phyloP scores from a whole-genome alignment of 1,140 invertebrate genomes.

The Eriocheir sinensis region DNA sequence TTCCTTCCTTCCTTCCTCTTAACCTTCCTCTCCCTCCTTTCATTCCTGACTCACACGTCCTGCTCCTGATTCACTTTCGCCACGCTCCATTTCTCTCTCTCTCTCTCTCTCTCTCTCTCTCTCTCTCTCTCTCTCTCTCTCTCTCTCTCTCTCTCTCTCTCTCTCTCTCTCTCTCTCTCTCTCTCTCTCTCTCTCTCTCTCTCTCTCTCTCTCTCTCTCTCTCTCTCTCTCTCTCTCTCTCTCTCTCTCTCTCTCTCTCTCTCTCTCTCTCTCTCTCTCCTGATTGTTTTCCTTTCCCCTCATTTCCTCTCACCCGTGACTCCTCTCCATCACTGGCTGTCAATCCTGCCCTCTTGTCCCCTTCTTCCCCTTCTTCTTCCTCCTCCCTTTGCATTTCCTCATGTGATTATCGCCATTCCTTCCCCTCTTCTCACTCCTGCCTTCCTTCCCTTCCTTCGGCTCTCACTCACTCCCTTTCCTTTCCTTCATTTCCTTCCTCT shows the following conservation, averaged over 20 bases:
- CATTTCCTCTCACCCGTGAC: background rate
- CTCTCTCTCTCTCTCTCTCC: background rate
- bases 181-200: background rate
- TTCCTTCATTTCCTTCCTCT: too few relatives aligned
- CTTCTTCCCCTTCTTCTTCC: too few relatives aligned
- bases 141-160: too few relatives aligned
- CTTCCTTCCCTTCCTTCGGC: background rate
- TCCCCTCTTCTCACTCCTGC: background rate
- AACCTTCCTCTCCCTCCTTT: too few relatives aligned
- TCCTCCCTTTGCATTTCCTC: too few relatives aligned
- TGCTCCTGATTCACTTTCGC: background rate
- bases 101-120: too few relatives aligned
- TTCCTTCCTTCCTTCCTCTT: too few relatives aligned
- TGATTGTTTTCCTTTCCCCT: constrained; percentile 30
- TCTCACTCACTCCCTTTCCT: background rate
- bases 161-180: too few relatives aligned
- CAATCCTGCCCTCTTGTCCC: background rate
- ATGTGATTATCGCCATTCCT: background rate
- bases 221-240: background rate
- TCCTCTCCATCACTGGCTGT: background rate
- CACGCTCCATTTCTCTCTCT: constrained; percentile 6
- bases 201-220: background rate
- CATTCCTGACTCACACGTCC: background rate
- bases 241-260: background rate
- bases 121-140: background rate